Evolutionary conservation across 2,888 invertebrate species (phyloP).

Genomic region (Agrypnus murinus): DNA sequence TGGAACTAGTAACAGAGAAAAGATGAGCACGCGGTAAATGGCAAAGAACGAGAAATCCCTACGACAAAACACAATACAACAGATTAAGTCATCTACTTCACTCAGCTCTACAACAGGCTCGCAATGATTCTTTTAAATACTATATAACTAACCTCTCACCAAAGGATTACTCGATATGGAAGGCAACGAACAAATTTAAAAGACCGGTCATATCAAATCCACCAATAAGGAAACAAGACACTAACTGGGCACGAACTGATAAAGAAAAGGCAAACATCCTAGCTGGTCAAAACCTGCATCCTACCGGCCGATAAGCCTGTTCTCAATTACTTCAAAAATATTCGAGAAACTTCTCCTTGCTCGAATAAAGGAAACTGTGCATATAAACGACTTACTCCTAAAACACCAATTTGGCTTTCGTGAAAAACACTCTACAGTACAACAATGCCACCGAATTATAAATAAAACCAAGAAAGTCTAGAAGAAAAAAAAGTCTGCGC

Average conservation of each 20-base stretch:
- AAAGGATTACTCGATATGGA: conserved; percentile 8
- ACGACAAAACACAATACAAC: conserved; percentile 6
- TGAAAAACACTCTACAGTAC: too few relatives aligned
- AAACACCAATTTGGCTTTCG: too few relatives aligned
- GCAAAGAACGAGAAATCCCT: conserved; percentile 14
- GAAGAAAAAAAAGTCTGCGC: too few relatives aligned
- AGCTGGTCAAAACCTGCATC: too few relatives aligned
- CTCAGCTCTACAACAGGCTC: not conserved
- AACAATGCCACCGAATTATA: too few relatives aligned
- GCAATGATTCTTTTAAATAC: conserved; percentile 6
- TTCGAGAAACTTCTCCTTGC: too few relatives aligned
- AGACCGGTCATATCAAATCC: not conserved
- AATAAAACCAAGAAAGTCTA: too few relatives aligned
- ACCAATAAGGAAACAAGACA: not conserved
- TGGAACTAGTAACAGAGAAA: too few relatives aligned
- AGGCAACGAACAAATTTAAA: conserved; percentile 1
- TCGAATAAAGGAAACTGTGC: too few relatives aligned
- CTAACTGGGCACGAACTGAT: not conserved
- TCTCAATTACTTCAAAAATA: too few relatives aligned
- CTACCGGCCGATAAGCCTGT: too few relatives aligned
- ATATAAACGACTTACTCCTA: too few relatives aligned
- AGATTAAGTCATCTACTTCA: conserved; percentile 1
- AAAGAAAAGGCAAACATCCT: not conserved
- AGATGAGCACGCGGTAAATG: conserved; percentile 54
- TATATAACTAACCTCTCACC: not conserved